Evolutionary conservation across 2,797 vertebrate species (phyloP).

Genomic region (Xiphophorus birchmanni): DNA sequence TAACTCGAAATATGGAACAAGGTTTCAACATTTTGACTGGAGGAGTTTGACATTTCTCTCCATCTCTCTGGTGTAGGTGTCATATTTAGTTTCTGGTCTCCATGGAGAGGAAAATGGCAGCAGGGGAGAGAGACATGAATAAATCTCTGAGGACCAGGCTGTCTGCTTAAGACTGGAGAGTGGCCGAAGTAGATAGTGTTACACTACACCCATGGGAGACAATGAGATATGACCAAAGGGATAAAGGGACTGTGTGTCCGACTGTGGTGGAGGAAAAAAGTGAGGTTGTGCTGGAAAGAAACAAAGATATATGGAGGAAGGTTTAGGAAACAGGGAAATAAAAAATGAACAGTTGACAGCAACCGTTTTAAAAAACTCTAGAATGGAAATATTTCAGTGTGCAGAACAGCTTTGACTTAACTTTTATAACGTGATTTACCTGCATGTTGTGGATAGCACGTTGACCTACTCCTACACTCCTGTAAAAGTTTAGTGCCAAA

Average conservation of each 20-base stretch:
- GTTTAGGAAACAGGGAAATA: neutral
- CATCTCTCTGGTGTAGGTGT: constrained; percentile 68
- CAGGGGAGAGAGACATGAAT: constrained; percentile 46
- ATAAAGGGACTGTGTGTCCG: constrained; percentile 32
- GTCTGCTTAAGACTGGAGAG: constrained; percentile 69
- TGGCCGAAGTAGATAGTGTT: constrained; percentile 72
- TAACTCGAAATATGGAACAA: constrained; percentile 28
- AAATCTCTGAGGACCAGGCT: constrained; percentile 69
- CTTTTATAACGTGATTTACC: constrained; percentile 23
- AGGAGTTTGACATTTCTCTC: constrained; percentile 66
- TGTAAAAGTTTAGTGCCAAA: neutral
- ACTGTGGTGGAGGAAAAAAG: constrained; percentile 13
- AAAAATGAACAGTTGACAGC: neutral
- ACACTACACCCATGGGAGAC: constrained; percentile 69
- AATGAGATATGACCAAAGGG: constrained; percentile 63
- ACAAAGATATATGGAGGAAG: constrained; percentile 12
- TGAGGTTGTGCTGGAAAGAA: constrained; percentile 28
- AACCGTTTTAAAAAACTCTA: constrained; percentile 10
- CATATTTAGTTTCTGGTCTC: constrained; percentile 76
- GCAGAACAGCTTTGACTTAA: neutral
- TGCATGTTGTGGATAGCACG: constrained; percentile 11
- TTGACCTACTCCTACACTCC: constrained; percentile 8
- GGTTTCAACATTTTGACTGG: constrained; percentile 46
- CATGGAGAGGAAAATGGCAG: constrained; percentile 58
- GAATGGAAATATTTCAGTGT: constrained; percentile 16